These are phyloP conservation scores for Phocides pigmalion DNA, from an alignment of 1,140 invertebrate species.

Conservation along the genomic window DNA sequence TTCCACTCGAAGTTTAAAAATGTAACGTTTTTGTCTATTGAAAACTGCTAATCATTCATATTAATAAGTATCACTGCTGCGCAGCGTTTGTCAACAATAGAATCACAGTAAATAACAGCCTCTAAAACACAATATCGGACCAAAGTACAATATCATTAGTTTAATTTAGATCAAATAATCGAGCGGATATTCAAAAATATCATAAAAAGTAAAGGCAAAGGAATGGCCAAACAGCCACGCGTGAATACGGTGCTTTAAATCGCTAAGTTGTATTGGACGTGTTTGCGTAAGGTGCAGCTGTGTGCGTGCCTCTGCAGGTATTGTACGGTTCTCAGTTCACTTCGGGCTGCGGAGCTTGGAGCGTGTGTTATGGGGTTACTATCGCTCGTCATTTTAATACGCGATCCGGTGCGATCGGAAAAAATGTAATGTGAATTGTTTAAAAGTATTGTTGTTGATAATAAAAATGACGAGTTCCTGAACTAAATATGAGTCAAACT, in stretches of 20 bases:
- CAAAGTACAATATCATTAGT: constrained; percentile 4
- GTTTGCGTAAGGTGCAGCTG: constrained; percentile 58
- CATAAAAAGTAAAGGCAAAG: constrained; percentile 20
- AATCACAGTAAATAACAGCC: no score
- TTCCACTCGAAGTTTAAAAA: no score
- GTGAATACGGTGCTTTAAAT: constrained; percentile 67
- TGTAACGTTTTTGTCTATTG: no score
- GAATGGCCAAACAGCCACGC: constrained; percentile 37
- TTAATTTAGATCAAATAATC: constrained; percentile 23
- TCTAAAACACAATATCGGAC: no score
- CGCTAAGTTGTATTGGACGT: constrained; percentile 50
- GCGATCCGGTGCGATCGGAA: constrained; percentile 34
- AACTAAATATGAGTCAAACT: not conserved
- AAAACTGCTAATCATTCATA: not conserved
- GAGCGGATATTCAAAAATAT: constrained; percentile 24
- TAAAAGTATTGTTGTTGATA: no score
- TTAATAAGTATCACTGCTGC: not conserved
- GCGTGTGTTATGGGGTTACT: constrained; percentile 37
- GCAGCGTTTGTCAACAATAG: not conserved
- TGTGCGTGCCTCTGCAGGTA: constrained; percentile 78
- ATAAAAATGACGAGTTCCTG: not conserved
- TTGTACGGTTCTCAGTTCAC: constrained; percentile 65
- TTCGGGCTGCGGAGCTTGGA: constrained; percentile 55
- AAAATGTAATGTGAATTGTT: constrained; percentile 8
- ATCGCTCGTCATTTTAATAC: constrained; percentile 16